Evolutionary conservation across 1,140 invertebrate species (phyloP).

Genomic region (Druon quercuslanigerum): DNA sequence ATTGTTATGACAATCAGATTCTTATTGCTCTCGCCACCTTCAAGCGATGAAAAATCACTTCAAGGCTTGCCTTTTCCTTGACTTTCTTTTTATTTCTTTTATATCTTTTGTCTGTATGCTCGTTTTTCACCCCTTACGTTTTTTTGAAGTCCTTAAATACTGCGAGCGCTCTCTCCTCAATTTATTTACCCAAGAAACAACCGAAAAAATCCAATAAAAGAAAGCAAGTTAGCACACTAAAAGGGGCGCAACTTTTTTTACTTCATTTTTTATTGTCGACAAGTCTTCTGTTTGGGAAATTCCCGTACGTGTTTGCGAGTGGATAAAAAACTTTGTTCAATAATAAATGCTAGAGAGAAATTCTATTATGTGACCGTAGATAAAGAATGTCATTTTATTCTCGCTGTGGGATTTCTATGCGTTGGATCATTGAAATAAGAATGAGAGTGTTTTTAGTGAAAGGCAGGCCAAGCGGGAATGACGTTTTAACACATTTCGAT

Average conservation of each 20-base stretch:
- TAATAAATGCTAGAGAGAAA: too few relatives aligned
- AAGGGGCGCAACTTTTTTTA: too few relatives aligned
- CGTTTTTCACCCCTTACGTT: too few relatives aligned
- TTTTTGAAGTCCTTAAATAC: too few relatives aligned
- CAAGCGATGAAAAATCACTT: constrained; percentile 36
- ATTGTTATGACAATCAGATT: constrained; percentile 75
- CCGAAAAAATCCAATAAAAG: too few relatives aligned
- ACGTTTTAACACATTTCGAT: constrained; percentile 2
- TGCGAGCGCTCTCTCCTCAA: too few relatives aligned
- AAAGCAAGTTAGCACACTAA: too few relatives aligned
- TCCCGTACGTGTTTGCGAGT: too few relatives aligned
- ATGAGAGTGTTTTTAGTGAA: not conserved
- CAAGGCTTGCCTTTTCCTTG: not conserved
- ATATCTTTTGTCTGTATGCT: not conserved
- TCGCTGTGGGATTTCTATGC: constrained; percentile 7
- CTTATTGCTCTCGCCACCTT: constrained; percentile 67
- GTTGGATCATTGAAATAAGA: not conserved
- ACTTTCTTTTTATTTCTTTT: not conserved
- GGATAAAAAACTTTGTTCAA: too few relatives aligned
- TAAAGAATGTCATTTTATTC: not conserved
- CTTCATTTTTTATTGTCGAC: too few relatives aligned
- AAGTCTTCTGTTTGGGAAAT: too few relatives aligned
- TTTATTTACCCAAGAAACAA: too few relatives aligned
- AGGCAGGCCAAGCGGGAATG: constrained; percentile 6
- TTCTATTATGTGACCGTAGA: not conserved